Evolutionary conservation across 2,888 invertebrate genomes (phyloP).

Genomic region (Nemurella pictetii): DNA sequence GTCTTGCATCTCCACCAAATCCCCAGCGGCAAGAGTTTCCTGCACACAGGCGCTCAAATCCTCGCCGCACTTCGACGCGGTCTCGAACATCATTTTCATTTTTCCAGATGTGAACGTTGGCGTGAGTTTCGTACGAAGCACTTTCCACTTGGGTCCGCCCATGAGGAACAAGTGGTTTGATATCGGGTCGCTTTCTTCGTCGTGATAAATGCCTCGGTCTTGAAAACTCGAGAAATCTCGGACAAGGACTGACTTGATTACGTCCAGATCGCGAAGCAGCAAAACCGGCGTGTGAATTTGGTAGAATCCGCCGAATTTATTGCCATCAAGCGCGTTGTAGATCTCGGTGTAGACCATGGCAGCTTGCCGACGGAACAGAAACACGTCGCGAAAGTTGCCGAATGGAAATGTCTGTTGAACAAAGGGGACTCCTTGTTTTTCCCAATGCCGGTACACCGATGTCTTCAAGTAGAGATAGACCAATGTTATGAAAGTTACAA

Average conservation of each 20-base stretch:
- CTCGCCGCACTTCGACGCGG: constrained; percentile 55
- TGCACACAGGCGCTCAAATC: constrained; percentile 51
- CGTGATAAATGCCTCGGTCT: constrained; percentile 30
- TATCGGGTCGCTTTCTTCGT: constrained; percentile 50
- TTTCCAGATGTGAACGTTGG: constrained; percentile 61
- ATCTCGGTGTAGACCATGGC: constrained; percentile 63
- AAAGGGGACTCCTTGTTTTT: constrained; percentile 58
- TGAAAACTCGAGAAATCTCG: constrained; percentile 33
- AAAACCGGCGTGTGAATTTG: constrained; percentile 49
- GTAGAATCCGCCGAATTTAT: constrained; percentile 49
- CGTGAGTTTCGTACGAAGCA: constrained; percentile 55
- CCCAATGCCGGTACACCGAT: constrained; percentile 55
- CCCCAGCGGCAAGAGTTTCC: constrained; percentile 31
- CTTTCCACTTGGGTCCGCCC: constrained; percentile 58
- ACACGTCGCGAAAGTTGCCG: constrained; percentile 62
- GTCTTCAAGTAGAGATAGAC: background rate
- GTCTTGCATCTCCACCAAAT: constrained; percentile 23
- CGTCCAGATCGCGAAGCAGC: constrained; percentile 47
- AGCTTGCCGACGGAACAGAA: constrained; percentile 60
- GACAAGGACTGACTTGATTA: constrained; percentile 28
- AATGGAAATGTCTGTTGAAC: constrained; percentile 62
- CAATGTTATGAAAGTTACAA: background rate
- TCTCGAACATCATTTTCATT: constrained; percentile 57
- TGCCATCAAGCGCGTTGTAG: constrained; percentile 54
- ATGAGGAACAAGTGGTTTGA: constrained; percentile 52